Evolutionary conservation across 2,797 vertebrate species (phyloP).

Genomic region (Bradypodion ventrale): DNA sequence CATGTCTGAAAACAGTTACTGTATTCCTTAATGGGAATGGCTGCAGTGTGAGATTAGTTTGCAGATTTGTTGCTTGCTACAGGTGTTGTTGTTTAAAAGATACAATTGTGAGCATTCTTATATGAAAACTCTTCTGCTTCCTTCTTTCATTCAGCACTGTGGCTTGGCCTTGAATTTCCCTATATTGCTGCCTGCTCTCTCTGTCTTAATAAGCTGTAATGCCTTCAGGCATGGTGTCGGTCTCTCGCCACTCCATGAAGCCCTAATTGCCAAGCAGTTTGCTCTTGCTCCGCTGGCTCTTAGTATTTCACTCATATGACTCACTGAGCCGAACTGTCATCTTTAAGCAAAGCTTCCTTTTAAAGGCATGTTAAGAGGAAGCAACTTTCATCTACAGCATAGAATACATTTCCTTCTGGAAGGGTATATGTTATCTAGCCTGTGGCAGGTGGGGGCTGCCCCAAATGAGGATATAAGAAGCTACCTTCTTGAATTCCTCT

Average conservation of each 20-base stretch:
- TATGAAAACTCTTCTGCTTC: too few relatives aligned
- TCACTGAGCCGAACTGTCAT: slow-evolving; percentile 21
- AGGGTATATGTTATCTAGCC: background rate
- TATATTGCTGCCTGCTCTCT: background rate
- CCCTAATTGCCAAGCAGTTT: background rate
- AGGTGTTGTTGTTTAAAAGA: background rate
- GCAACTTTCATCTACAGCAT: background rate
- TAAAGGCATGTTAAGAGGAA: slow-evolving; percentile 15
- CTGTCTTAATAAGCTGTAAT: background rate
- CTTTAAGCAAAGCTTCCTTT: slow-evolving; percentile 14
- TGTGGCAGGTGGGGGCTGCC: background rate
- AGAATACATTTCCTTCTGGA: background rate
- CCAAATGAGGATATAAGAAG: background rate
- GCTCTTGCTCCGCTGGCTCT: background rate
- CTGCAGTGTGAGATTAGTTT: background rate
- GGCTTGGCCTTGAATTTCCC: background rate
- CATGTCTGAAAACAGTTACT: background rate
- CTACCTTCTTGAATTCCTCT: background rate
- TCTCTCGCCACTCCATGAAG: background rate
- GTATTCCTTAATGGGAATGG: background rate
- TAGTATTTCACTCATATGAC: slow-evolving; percentile 6
- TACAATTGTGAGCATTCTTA: background rate
- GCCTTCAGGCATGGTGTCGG: background rate
- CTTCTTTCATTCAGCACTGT: background rate
- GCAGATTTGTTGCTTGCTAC: background rate